Evolutionary conservation across 1,140 invertebrate genomes (phyloP), one percentile per base, ranked within the genome.

Genomic region (Halyomorpha halys): DNA sequence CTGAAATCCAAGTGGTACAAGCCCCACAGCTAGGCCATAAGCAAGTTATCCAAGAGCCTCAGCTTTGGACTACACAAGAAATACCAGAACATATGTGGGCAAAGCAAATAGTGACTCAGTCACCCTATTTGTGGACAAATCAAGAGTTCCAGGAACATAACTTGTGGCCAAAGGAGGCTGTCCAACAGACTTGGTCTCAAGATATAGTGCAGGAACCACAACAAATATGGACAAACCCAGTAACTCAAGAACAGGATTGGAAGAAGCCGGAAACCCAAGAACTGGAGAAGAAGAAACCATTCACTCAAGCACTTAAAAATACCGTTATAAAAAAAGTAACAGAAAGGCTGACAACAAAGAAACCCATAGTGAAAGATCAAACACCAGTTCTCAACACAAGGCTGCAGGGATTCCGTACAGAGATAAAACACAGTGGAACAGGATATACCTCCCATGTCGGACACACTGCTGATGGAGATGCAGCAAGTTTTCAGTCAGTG

Each of bases 371-470:
- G 2, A 3, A 25, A 9, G 23, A 15, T 1, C 47, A 49, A 49
- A 21, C 6, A 3, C 6, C 47, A 21, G 47, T 21, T 18, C 2
- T 49, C 16, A 56, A 25, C 18, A 25, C 53, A 16, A 21, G 27
- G 6, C 23, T 56, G 8, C 2, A 25, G 23, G 18, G 23, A 23
- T 16, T 4, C 6, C 18, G 53, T 0, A 19, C 19, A 21, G 47
- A 49, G n/a, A 21, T 18, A 18, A 19, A 8, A 1, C 47, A 49
- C 11, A 49, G 47, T 21, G 15, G 9, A 19, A 11, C 23, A 15
- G 23, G 53, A 19, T 56, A 56, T 25, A 23, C 53, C 4, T 56
- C 53, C 27, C 53, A 56, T 15, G 53, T 56, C 8, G 53, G 53
- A 11, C 53, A 56, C 53, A 56, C 18, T 15, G 21, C 53, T 14